Percentiles rank a stretch among this genome's conserved stretches.
Evolutionary conservation across 2,113 vertebrate species (phyloP).

Genomic region (Phylloscopus whistleri): DNA sequence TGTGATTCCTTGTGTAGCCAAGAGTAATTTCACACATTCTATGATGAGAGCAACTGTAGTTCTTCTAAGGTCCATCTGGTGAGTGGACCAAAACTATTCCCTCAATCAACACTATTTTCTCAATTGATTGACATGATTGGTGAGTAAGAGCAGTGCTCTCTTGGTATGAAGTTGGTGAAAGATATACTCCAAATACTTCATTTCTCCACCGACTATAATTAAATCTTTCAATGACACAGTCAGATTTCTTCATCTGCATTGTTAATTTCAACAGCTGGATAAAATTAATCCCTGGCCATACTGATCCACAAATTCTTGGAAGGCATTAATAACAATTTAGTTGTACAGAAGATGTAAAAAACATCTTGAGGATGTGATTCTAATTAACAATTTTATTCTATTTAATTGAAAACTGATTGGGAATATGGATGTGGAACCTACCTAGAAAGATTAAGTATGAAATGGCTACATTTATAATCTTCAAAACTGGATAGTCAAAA

Average conservation of each 20-base stretch:
- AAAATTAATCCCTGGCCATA: not conserved
- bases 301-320: not conserved
- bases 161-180: not conserved
- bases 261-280: conserved; percentile 2
- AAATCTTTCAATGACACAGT: not conserved
- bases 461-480: not conserved
- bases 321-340: not conserved
- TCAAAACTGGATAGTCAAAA: not conserved
- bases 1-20: not conserved
- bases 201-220: not conserved
- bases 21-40: not conserved
- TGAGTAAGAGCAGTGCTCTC: not conserved
- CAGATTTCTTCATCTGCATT: not conserved
- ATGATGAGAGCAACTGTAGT: not conserved
- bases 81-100: not conserved
- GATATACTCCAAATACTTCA: not conserved
- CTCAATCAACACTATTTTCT: not conserved
- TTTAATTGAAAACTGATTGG: not conserved
- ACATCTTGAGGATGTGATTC: not conserved
- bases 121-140: not conserved
- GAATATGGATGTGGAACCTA: not conserved
- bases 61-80: not conserved
- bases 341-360: not conserved
- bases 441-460: not conserved
- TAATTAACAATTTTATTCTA: conserved; percentile 1